phyloP scores from a whole-genome alignment of 2,113 vertebrate genomes.

The Podarcis muralis region DNA sequence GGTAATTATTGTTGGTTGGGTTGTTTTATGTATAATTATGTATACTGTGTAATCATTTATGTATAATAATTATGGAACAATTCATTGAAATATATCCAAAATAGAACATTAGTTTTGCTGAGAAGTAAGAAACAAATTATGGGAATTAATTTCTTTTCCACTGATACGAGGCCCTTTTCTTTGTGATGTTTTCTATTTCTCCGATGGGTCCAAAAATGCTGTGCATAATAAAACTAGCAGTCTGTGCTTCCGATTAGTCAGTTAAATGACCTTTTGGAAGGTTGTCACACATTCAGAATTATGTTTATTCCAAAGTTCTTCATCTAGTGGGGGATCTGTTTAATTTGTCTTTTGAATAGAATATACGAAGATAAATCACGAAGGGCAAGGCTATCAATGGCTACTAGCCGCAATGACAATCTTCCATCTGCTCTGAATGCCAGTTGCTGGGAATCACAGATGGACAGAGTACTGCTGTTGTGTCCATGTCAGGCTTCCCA shows the following conservation, averaged over 20 bases:
- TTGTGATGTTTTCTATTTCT: background rate
- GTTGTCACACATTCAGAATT: slow-evolving; percentile 25
- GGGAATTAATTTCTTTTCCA: slow-evolving; percentile 41
- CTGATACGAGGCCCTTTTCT: background rate
- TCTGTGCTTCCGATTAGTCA: background rate
- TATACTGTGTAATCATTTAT: background rate
- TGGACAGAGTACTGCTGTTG: no score
- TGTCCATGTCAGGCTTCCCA: no score
- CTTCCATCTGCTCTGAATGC: no score
- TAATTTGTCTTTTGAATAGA: slow-evolving; percentile 44
- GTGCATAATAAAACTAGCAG: background rate
- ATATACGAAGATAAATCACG: slow-evolving; percentile 7
- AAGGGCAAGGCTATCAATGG: no score
- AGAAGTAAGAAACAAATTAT: slow-evolving; percentile 12
- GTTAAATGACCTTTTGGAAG: background rate
- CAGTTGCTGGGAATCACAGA: no score
- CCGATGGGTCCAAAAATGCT: slow-evolving; percentile 21
- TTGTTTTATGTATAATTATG: background rate
- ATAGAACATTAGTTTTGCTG: slow-evolving; percentile 11
- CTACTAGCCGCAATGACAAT: no score
- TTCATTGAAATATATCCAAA: background rate
- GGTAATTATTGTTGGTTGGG: background rate
- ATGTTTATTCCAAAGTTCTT: background rate
- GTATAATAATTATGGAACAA: background rate
- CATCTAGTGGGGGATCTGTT: slow-evolving; percentile 7